Conservation (phyloP, 2,797 vertebrate genomes). For the Erethizon dorsatum region DNA sequence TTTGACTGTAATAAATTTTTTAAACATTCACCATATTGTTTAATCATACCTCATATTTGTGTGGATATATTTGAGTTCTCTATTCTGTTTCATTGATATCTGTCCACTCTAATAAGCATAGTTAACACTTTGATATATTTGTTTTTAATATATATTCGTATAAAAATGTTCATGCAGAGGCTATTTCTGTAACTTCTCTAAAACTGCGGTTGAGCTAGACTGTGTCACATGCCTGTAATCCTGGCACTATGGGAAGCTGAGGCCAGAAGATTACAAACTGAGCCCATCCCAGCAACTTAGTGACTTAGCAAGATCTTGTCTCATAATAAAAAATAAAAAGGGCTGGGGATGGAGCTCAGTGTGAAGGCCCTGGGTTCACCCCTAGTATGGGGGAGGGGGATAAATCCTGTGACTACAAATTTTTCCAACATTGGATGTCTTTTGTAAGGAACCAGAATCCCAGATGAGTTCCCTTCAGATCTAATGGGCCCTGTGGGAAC, state of each 20-base stretch:
- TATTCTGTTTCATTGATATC: background rate
- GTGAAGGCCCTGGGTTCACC: background rate
- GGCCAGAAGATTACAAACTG: background rate
- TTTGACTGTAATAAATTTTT: background rate
- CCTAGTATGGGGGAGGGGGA: background rate
- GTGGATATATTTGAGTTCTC: background rate
- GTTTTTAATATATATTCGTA: background rate
- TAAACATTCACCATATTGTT: background rate
- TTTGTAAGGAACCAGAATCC: background rate
- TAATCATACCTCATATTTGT: background rate
- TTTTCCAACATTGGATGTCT: background rate
- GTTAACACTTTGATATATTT: background rate
- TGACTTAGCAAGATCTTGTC: background rate
- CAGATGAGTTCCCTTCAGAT: background rate
- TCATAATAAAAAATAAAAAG: background rate
- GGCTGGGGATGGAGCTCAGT: background rate
- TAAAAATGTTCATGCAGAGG: background rate
- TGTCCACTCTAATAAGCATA: background rate
- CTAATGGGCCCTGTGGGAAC: background rate
- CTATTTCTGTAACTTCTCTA: constrained; percentile 34
- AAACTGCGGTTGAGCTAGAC: background rate
- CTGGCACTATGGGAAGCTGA: background rate
- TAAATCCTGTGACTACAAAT: background rate
- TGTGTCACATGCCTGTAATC: background rate
- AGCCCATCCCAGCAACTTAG: background rate